phyloP scores from a whole-genome alignment of 1,140 invertebrate species.

The Limonius californicus region DNA sequence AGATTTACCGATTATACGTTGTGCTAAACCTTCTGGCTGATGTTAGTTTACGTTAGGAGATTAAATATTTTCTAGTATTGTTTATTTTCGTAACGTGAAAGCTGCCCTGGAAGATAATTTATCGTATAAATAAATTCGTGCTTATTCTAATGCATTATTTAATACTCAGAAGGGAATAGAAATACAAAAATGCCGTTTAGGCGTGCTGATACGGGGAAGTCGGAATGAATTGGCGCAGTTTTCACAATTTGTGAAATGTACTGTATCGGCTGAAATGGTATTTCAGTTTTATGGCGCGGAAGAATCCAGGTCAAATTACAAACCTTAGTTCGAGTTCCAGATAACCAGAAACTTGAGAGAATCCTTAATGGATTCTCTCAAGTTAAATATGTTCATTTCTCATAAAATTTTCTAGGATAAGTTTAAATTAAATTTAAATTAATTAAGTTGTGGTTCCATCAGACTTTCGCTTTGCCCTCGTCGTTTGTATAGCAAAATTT shows the following conservation, averaged over 20 bases:
- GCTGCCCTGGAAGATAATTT: too few relatives aligned
- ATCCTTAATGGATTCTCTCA: slow-evolving; percentile 13
- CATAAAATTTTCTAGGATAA: slow-evolving; percentile 15
- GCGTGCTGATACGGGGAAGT: background rate
- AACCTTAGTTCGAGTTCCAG: slow-evolving; percentile 13
- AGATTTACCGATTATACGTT: too few relatives aligned
- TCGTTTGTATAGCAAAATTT: background rate
- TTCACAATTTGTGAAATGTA: slow-evolving; percentile 14
- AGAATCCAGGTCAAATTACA: slow-evolving; percentile 14
- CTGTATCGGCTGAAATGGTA: slow-evolving; percentile 12
- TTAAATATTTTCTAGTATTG: too few relatives aligned
- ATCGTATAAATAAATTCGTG: too few relatives aligned
- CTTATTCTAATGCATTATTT: too few relatives aligned
- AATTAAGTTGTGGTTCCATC: slow-evolving; percentile 5
- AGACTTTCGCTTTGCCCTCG: background rate
- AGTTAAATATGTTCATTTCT: slow-evolving; percentile 15
- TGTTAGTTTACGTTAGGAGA: too few relatives aligned
- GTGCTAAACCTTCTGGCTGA: too few relatives aligned
- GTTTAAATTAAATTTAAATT: slow-evolving; percentile 14
- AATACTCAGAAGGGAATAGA: too few relatives aligned
- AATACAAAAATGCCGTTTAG: too few relatives aligned
- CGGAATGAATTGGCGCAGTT: slow-evolving; percentile 6
- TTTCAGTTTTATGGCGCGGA: slow-evolving; percentile 11
- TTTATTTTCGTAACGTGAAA: too few relatives aligned
- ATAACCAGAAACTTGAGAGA: slow-evolving; percentile 13